Evolutionary conservation across 2,888 invertebrate species (phyloP).

Genomic region (Amphipoea oculea): DNA sequence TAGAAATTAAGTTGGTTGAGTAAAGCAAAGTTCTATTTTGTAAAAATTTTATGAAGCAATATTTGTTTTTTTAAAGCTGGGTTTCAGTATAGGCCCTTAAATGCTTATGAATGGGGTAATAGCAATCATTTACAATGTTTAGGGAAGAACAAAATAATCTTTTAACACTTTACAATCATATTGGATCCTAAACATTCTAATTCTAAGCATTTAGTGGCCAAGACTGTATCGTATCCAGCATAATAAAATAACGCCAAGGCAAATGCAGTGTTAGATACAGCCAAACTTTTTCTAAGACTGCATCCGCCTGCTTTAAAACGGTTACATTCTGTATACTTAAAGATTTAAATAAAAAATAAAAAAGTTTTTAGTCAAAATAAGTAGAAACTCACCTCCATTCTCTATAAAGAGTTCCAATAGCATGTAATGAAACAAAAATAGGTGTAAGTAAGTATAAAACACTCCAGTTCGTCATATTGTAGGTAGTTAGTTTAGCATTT

Average conservation of each 20-base stretch:
- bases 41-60: not conserved
- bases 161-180: not conserved
- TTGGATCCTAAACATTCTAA: not conserved
- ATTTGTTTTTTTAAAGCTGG: not conserved
- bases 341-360: constrained; percentile 10
- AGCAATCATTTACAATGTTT: not conserved
- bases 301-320: not conserved
- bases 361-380: constrained; percentile 46
- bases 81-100: not conserved
- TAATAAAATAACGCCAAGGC: not conserved
- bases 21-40: not conserved
- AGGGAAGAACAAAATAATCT: not conserved
- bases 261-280: not conserved
- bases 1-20: not conserved
- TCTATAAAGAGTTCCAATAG: constrained; percentile 84
- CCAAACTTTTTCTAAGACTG: not conserved
- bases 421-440: constrained; percentile 87
- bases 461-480: constrained; percentile 58
- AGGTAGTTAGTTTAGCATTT: constrained; percentile 66
- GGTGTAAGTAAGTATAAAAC: constrained; percentile 73
- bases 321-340: not conserved
- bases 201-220: not conserved
- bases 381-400: constrained; percentile 86
- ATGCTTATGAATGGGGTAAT: not conserved
- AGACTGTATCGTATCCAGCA: constrained; percentile 7